Evolutionary conservation across 2,888 invertebrate species (phyloP).

Genomic region (Sussaba pulchella): DNA sequence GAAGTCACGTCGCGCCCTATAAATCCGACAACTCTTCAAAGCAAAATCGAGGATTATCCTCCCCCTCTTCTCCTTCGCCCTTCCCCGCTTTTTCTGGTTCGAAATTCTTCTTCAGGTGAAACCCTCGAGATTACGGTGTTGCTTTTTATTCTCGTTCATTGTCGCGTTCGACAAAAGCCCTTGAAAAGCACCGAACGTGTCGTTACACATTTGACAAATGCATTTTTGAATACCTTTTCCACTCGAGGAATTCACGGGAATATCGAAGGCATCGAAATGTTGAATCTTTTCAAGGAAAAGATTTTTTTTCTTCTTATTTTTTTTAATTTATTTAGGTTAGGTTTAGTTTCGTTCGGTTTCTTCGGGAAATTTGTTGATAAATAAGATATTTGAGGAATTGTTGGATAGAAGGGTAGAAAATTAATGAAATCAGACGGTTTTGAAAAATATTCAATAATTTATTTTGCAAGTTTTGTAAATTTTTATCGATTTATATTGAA

Average conservation of each 20-base stretch:
- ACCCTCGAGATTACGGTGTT: conserved; percentile 10
- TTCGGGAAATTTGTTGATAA: too few species aligned
- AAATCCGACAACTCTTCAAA: conserved; percentile 53
- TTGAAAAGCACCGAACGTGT: conserved; percentile 46
- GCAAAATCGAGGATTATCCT: conserved; percentile 39
- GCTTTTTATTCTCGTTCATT: conserved; percentile 19
- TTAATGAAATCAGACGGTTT: too few species aligned
- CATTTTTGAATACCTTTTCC: conserved; percentile 28
- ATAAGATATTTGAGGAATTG: too few species aligned
- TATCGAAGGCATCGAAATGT: neutral
- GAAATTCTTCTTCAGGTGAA: conserved; percentile 9
- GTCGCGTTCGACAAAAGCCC: conserved; percentile 40
- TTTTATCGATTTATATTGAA: too few species aligned
- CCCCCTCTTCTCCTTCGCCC: too few species aligned
- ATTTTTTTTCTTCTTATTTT: neutral
- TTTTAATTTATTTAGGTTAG: too few species aligned
- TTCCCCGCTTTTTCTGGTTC: too few species aligned
- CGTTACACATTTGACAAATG: conserved; percentile 39
- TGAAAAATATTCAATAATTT: too few species aligned
- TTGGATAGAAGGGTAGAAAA: too few species aligned
- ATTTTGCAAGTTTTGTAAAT: too few species aligned
- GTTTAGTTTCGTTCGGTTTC: too few species aligned
- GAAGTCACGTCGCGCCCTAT: conserved; percentile 47
- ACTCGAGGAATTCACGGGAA: conserved; percentile 20
- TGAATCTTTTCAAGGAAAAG: neutral